A percentile compares a stretch with the other conserved stretches of the same genome.
phyloP scores from a whole-genome alignment of 2,888 invertebrate genomes.

The Epinotia nisella region DNA sequence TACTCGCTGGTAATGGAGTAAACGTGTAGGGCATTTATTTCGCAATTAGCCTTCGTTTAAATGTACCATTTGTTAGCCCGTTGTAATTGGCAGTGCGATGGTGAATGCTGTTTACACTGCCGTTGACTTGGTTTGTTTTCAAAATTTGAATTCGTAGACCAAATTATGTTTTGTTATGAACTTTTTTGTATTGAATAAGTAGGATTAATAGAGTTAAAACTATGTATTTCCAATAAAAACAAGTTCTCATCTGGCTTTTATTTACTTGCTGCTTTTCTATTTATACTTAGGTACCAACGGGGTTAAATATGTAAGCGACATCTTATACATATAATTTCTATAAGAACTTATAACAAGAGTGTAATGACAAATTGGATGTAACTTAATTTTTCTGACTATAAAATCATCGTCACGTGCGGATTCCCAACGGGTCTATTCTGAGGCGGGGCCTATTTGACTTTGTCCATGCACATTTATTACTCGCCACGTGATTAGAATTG shows the following conservation, averaged over 20 bases:
- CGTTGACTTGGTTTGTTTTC: conserved; percentile 36
- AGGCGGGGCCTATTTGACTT: conserved; percentile 45
- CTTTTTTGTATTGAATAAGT: neutral
- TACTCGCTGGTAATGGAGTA: conserved; percentile 76
- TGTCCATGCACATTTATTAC: conserved; percentile 45
- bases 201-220: neutral
- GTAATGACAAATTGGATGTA: conserved; percentile 5
- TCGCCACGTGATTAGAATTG: conserved; percentile 50
- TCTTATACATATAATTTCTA: too few relatives aligned
- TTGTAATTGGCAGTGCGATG: conserved; percentile 47
- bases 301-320: neutral
- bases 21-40: conserved; percentile 79
- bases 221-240: neutral
- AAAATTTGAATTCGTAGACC: conserved; percentile 3
- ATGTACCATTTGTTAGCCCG: conserved; percentile 56
- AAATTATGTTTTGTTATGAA: neutral
- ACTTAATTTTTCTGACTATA: conserved; percentile 17
- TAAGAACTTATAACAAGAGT: neutral
- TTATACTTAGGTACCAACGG: neutral
- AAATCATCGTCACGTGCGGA: conserved; percentile 42
- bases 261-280: neutral
- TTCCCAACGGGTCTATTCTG: conserved; percentile 41
- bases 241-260: neutral
- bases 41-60: conserved; percentile 72
- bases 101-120: conserved; percentile 43